Conservation (phyloP, 1,140 invertebrate genomes). For the Bombus confusus region DNA sequence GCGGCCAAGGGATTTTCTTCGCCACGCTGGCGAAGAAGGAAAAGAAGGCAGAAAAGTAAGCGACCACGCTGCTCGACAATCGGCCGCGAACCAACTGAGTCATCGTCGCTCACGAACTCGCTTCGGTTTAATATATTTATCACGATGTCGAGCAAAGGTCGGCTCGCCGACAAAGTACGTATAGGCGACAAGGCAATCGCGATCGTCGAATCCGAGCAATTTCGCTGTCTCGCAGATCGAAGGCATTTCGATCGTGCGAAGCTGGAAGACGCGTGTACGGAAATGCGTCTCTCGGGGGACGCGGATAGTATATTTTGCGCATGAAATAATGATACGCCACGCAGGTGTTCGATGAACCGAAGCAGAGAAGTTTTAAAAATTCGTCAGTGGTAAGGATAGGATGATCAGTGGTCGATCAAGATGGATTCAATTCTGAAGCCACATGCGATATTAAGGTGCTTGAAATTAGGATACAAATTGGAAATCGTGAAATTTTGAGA, state of each 20-base stretch:
- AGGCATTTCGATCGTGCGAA: background rate
- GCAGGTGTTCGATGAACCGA: too few species aligned
- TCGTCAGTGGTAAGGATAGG: too few species aligned
- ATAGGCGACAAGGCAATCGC: constrained; percentile 36
- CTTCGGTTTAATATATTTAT: constrained; percentile 50
- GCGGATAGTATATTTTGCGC: background rate
- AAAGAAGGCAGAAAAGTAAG: background rate
- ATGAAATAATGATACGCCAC: too few species aligned
- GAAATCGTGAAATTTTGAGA: too few species aligned
- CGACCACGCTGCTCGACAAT: constrained; percentile 21
- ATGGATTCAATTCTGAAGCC: too few species aligned
- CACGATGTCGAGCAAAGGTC: constrained; percentile 49
- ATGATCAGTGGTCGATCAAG: too few species aligned
- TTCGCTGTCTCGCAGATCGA: background rate
- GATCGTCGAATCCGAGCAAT: constrained; percentile 18
- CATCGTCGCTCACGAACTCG: constrained; percentile 53
- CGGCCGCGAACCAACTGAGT: constrained; percentile 43
- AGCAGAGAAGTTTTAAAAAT: too few species aligned
- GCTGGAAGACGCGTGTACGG: background rate
- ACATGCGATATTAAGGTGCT: too few species aligned
- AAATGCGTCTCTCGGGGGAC: background rate
- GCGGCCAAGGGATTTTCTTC: constrained; percentile 18
- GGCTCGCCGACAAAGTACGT: constrained; percentile 38
- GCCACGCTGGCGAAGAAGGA: background rate
- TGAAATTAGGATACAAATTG: too few species aligned